Base-by-base conservation (phyloP, 92 coral and sea anemone genomes). In the Heteractis magnifica region DNA sequence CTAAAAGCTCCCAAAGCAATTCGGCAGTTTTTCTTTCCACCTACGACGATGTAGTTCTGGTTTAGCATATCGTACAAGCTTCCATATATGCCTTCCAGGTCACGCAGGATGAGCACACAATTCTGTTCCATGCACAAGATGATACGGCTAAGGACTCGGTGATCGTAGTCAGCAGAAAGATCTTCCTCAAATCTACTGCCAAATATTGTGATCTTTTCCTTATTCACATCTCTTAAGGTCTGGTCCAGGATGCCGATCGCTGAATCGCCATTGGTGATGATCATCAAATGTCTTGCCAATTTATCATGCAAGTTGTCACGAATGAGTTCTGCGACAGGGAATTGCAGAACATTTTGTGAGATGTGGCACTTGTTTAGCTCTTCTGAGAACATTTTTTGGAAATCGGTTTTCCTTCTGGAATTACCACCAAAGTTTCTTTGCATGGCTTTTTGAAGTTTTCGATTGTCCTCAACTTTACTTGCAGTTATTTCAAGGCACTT, bases 61-160 rank as follows among this genome's bases (percentile, higher is more conserved):
- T 96, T 96, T 10, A 96, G 88, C 99, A 96, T 96, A 84, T 96
- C 99, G 76, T 96, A 96, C 77, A 96, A 91, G 83, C 99, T 96
- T 87, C 99, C 99, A 77, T 96, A 96, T 83, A 96, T 92, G 85
- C 83, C 92, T 78, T 96, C 98, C 56, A 96, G 89, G 70, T 96
- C 99, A 19, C 99, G 94, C 10, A 96, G 79, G 49, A 96, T 96
- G 3, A 96, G 93, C 10, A 96, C 90, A 72, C 94, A 94, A 79
- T 94, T 95, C 52, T 92, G 93, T 71, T 96, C 99, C 99, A 96
- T 96, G 90, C 98, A 96, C 21, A 96, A 92, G 56, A 96, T 96
- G 65, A 96, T 96, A 34, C 98, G 99, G 87, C 99, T 96, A 20
- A 96, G 90, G 51, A 94, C 88, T 7, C 99, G 92, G 87, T 96